phyloP scores from a whole-genome alignment of 2,113 vertebrate genomes.

The Anoura caudifer region DNA sequence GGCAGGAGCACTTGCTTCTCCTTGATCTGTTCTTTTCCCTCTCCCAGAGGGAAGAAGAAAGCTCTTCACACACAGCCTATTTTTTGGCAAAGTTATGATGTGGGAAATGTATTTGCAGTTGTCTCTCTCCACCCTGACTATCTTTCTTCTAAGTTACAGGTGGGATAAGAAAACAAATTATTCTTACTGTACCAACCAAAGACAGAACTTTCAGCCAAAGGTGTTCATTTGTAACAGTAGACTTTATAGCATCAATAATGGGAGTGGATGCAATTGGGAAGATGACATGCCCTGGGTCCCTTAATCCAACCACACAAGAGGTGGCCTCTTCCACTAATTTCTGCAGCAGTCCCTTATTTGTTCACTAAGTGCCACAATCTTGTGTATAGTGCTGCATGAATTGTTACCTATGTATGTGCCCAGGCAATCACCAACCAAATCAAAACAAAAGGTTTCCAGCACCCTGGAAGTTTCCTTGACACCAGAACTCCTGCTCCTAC shows the following conservation, averaged over 20 bases:
- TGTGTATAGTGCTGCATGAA: background rate
- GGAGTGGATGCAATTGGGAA: background rate
- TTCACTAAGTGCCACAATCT: background rate
- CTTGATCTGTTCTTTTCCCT: background rate
- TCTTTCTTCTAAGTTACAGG: background rate
- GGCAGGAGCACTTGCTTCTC: background rate
- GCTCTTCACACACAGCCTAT: background rate
- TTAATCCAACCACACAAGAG: no score
- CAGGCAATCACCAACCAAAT: background rate
- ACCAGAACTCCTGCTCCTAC: background rate
- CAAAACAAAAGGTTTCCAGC: background rate
- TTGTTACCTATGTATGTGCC: accelerated
- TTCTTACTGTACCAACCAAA: background rate
- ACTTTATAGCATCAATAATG: background rate
- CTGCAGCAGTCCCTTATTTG: background rate
- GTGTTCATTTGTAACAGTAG: accelerated
- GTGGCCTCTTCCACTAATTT: background rate
- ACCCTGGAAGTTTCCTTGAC: background rate
- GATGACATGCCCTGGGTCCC: background rate
- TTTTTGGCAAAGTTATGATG: background rate
- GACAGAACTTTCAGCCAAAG: background rate
- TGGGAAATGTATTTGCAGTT: background rate
- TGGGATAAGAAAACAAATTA: background rate
- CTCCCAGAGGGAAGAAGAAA: background rate
- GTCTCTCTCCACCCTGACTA: accelerated